A percentile compares a stretch with the other conserved stretches of the same genome.
These are phyloP conservation scores for Folsomia manolachei DNA, from an alignment of 2,888 invertebrate species.

Conservation along the genomic window DNA sequence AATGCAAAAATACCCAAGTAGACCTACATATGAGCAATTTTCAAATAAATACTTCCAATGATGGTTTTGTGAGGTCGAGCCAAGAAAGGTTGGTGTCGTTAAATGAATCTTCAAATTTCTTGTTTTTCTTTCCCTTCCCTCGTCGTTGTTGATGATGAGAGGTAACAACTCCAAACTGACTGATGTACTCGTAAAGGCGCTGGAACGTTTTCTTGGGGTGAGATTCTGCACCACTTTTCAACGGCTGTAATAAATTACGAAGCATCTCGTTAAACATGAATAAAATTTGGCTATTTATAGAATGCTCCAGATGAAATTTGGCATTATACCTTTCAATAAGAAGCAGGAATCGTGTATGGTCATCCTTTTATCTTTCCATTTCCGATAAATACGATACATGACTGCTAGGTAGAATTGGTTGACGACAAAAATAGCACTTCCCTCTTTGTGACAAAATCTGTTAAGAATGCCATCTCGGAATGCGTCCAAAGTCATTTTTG, in stretches of 20 bases:
- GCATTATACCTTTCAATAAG: conserved; percentile 56
- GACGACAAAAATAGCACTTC: conserved; percentile 54
- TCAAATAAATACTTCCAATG: conserved; percentile 50
- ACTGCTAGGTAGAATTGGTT: conserved; percentile 57
- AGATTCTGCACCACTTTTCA: conserved; percentile 50
- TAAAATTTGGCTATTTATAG: neutral
- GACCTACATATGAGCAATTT: too few species aligned
- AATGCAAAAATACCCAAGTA: too few species aligned
- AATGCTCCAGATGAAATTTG: too few species aligned
- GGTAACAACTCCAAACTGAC: conserved; percentile 24
- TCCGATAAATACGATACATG: conserved; percentile 55
- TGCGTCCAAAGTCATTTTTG: conserved; percentile 57
- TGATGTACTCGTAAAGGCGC: conserved; percentile 45
- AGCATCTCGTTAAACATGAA: too few species aligned
- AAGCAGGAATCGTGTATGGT: conserved; percentile 58
- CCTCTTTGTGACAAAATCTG: conserved; percentile 56
- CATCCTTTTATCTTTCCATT: conserved; percentile 57
- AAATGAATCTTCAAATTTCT: conserved; percentile 24
- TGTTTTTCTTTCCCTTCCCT: conserved; percentile 37
- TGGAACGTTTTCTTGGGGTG: conserved; percentile 47
- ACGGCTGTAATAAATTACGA: conserved; percentile 38
- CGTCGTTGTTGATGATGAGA: conserved; percentile 27
- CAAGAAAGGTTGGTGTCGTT: conserved; percentile 38
- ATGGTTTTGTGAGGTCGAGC: conserved; percentile 50
- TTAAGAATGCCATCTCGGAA: conserved; percentile 57